Conservation (phyloP, 2,113 vertebrate genomes). For the Brachionichthys hirsutus region DNA sequence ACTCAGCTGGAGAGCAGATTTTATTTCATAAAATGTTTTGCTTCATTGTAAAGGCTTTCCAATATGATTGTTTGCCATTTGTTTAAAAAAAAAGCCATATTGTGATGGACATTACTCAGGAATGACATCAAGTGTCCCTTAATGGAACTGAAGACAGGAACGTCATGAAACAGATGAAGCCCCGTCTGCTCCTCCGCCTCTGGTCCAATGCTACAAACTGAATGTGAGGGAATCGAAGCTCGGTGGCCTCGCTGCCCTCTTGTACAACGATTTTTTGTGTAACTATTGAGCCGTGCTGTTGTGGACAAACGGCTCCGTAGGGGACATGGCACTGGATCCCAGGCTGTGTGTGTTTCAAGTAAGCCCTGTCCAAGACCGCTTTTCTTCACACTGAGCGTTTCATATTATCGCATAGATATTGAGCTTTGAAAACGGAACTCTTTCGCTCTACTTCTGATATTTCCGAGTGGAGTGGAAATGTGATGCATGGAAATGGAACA, state of each 20-base stretch:
- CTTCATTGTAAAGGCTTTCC: no score
- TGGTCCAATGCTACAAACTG: conserved; percentile 18
- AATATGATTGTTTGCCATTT: not conserved
- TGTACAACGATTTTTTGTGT: conserved; percentile 34
- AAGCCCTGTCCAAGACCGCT: conserved; percentile 55
- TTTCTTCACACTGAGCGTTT: conserved; percentile 70
- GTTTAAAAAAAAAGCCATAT: not conserved
- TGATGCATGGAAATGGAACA: conserved; percentile 18
- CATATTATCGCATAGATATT: conserved; percentile 63
- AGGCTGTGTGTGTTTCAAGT: conserved; percentile 57
- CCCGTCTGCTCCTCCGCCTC: conserved; percentile 4
- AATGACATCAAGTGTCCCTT: not conserved
- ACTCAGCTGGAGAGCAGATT: no score
- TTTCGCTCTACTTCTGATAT: conserved; percentile 40
- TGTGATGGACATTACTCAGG: not conserved
- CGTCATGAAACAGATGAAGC: conserved; percentile 5
- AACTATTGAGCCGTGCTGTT: conserved; percentile 53
- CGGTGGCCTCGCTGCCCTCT: conserved; percentile 30
- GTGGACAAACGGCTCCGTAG: conserved; percentile 52
- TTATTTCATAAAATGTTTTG: no score
- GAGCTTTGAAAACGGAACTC: conserved; percentile 40
- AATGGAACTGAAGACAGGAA: conserved; percentile 2
- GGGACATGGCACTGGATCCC: conserved; percentile 31
- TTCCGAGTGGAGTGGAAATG: conserved; percentile 37
- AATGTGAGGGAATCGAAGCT: conserved; percentile 31